Evolutionary conservation across 2,888 invertebrate genomes (phyloP).

Genomic region (Phanerotoma sp.): DNA sequence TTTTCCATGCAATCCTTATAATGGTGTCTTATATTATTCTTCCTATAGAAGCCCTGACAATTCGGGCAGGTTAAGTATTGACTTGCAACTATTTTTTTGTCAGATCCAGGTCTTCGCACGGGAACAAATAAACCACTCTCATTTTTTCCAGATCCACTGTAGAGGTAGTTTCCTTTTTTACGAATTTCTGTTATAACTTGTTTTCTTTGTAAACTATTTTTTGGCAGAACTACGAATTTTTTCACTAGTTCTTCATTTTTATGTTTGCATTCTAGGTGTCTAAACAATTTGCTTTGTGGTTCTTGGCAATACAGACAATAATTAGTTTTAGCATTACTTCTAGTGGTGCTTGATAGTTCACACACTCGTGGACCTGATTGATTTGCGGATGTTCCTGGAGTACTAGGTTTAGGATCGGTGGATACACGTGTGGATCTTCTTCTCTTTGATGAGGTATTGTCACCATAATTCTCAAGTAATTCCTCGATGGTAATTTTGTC

Average conservation of each 20-base stretch:
- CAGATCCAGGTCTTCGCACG: constrained; percentile 21
- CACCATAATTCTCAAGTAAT: too few species aligned
- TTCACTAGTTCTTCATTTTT: constrained; percentile 10
- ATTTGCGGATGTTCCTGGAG: not conserved
- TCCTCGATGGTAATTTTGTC: too few species aligned
- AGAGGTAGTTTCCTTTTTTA: constrained; percentile 25
- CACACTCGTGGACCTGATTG: not conserved
- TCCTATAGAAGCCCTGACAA: constrained; percentile 32
- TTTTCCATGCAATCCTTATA: constrained; percentile 22
- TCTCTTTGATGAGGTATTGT: too few species aligned
- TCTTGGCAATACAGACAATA: constrained; percentile 14
- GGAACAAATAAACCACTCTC: constrained; percentile 29
- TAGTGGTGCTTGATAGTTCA: not conserved
- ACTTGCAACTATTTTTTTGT: constrained; percentile 3
- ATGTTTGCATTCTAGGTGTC: constrained; percentile 24
- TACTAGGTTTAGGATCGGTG: too few species aligned
- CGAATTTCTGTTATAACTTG: constrained; percentile 21
- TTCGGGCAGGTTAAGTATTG: constrained; percentile 30
- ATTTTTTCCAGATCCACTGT: not conserved
- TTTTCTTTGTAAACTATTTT: constrained; percentile 1
- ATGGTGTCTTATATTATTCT: constrained; percentile 30
- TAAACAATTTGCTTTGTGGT: constrained; percentile 16
- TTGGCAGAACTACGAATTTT: constrained; percentile 8
- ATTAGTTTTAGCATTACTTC: constrained; percentile 1
- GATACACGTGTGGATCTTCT: too few species aligned